phyloP scores from a whole-genome alignment of 2,113 vertebrate species.

The Calypte anna region DNA sequence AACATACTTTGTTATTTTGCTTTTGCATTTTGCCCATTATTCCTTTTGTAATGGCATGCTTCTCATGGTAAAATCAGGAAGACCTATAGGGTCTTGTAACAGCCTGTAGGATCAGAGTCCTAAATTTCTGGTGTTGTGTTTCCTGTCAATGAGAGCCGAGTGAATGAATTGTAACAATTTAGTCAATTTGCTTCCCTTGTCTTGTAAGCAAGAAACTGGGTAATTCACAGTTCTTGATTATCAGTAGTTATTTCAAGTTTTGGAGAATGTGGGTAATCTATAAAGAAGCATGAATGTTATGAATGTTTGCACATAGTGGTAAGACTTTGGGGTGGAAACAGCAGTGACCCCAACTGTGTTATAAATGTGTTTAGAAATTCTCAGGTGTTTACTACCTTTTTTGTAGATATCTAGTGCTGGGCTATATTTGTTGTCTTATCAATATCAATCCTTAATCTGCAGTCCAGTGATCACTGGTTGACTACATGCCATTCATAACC shows the following conservation, averaged over 20 bases:
- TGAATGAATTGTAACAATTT: not conserved
- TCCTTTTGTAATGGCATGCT: not conserved
- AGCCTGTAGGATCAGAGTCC: not conserved
- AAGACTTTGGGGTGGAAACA: not conserved
- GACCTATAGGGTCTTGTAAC: not conserved
- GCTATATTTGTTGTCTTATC: not conserved
- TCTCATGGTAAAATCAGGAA: not conserved
- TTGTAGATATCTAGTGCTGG: not conserved
- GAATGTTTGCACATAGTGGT: not conserved
- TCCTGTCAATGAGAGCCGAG: not conserved
- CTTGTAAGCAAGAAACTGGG: not conserved
- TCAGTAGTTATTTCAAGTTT: not conserved
- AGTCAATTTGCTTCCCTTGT: not conserved
- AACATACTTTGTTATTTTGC: not conserved
- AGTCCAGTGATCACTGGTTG: not conserved
- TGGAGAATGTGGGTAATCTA: not conserved
- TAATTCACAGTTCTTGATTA: not conserved
- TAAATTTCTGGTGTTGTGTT: not conserved
- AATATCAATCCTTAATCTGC: not conserved
- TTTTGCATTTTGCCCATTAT: not conserved
- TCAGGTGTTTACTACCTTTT: not conserved
- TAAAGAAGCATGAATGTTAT: not conserved
- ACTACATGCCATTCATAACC: not conserved
- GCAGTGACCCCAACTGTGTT: not conserved
- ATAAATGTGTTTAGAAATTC: not conserved